Evolutionary conservation across 92 coral and sea anemone species (phyloP).

Genomic region (Zoanthus sansibaricus): DNA sequence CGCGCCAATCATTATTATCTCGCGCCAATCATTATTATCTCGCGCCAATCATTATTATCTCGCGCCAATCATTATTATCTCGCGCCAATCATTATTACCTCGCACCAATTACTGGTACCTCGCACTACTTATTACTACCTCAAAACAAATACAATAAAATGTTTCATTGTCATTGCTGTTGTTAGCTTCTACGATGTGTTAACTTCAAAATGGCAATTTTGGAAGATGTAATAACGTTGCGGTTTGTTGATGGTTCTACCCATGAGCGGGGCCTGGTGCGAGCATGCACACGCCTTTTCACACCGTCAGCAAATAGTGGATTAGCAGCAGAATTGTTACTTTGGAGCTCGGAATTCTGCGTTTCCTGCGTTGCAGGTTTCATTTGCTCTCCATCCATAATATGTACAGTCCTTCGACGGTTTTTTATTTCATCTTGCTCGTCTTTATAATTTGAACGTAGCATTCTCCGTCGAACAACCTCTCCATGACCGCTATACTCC

Average conservation of each 20-base stretch:
- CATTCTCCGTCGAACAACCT: slow-evolving; percentile 13
- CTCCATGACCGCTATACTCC: neutral
- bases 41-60: too few relatives aligned
- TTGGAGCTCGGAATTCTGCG: neutral
- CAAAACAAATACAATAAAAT: too few relatives aligned
- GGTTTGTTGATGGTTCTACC: slow-evolving; percentile 35
- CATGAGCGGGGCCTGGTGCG: slow-evolving; percentile 40
- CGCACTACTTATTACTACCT: too few relatives aligned
- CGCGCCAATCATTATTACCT: too few relatives aligned
- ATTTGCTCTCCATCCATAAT: slow-evolving; percentile 5
- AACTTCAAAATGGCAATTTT: slow-evolving; percentile 23
- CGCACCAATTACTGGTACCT: too few relatives aligned
- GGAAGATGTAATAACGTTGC: neutral
- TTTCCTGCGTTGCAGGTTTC: neutral
- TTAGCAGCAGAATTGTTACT: neutral
- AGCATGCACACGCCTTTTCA: slow-evolving; percentile 13
- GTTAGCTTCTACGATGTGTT: slow-evolving; percentile 33
- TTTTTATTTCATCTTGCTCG: slow-evolving; percentile 15
- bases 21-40: too few relatives aligned
- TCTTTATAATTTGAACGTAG: slow-evolving; percentile 18
- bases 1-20: too few relatives aligned
- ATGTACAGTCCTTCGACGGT: slow-evolving; percentile 35
- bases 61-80: too few relatives aligned
- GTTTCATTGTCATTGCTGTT: neutral
- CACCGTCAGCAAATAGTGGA: neutral